These are phyloP conservation scores for Probosciger aterrimus DNA, from an alignment of 2,113 vertebrate genomes.

Conservation along the genomic window DNA sequence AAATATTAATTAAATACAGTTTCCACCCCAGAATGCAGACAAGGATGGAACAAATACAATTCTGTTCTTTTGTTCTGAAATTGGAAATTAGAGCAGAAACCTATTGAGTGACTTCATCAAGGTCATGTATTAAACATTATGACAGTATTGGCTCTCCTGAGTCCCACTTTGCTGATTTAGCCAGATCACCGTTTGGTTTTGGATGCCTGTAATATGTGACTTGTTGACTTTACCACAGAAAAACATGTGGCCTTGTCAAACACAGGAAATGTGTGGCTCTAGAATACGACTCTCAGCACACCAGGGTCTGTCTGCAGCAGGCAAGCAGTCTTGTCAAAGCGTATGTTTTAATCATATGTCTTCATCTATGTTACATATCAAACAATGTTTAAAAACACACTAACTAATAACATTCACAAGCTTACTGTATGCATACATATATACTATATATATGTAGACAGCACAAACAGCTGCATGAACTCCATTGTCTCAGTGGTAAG, in stretches of 20 bases:
- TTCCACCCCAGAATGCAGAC: not conserved
- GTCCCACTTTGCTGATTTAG: not conserved
- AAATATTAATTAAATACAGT: not conserved
- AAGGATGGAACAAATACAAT: not conserved
- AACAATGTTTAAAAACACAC: not conserved
- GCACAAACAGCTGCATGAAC: not conserved
- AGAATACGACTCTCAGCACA: not conserved
- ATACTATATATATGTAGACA: not conserved
- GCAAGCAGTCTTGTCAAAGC: not conserved
- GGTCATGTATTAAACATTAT: not conserved
- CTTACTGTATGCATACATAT: not conserved
- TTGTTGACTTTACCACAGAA: not conserved
- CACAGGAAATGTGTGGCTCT: not conserved
- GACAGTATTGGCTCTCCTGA: not conserved
- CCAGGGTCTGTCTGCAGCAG: not conserved
- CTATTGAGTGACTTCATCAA: not conserved
- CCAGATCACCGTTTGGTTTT: not conserved
- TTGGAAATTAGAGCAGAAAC: not conserved
- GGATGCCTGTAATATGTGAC: not conserved
- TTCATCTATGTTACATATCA: not conserved
- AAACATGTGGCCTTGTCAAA: not conserved
- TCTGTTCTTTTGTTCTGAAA: not conserved
- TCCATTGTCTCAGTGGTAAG: not conserved
- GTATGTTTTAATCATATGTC: not conserved
- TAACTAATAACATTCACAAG: not conserved